Conservation (phyloP, 2,797 vertebrate genomes). For the Hylomyscus alleni region DNA sequence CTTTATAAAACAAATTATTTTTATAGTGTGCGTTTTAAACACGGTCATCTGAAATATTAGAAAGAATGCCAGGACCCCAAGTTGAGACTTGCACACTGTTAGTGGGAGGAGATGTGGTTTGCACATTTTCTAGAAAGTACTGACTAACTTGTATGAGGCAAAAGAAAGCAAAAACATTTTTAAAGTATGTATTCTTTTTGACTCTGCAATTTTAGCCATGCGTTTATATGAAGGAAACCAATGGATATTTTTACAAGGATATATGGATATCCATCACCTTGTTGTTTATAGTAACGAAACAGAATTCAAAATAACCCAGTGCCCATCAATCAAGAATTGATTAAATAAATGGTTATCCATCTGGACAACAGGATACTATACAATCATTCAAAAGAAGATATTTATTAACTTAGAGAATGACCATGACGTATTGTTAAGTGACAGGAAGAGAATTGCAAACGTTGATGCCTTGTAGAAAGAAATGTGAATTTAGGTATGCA, state of each 20-base stretch:
- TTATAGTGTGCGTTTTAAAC: neutral
- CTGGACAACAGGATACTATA: neutral
- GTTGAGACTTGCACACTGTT: neutral
- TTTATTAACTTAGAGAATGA: slow-evolving; percentile 41
- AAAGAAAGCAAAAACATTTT: neutral
- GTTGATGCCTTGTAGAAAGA: neutral
- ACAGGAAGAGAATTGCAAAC: neutral
- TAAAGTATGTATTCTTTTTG: neutral
- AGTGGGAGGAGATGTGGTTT: neutral
- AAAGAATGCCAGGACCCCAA: neutral
- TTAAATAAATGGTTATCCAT: slow-evolving; percentile 12
- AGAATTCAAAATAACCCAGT: slow-evolving; percentile 36
- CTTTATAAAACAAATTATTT: neutral
- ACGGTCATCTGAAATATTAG: neutral
- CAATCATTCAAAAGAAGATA: neutral
- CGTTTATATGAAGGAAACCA: slow-evolving; percentile 49
- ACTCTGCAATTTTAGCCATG: neutral
- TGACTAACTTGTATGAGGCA: neutral
- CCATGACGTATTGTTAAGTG: neutral
- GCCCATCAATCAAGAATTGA: neutral
- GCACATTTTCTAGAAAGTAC: neutral
- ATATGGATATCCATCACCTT: neutral
- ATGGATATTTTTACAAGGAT: neutral
- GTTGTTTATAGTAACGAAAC: slow-evolving; percentile 21
- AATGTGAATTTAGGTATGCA: neutral